Percentiles rank a stretch among this genome's conserved stretches.
These are phyloP conservation scores for Fragum whitleyi DNA, from an alignment of 2,888 invertebrate genomes.

Conservation along the genomic window DNA sequence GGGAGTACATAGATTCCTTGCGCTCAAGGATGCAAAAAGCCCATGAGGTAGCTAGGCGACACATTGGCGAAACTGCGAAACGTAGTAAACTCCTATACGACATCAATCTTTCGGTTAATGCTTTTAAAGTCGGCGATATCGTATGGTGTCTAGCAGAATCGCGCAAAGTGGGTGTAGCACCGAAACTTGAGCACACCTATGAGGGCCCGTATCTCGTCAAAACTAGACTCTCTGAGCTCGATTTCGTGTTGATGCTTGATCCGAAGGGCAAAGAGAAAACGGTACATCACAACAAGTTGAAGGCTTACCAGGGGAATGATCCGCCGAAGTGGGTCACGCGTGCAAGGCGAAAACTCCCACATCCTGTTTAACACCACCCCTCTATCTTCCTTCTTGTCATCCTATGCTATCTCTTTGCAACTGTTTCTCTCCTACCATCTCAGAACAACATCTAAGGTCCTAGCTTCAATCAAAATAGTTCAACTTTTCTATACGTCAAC, in stretches of 20 bases:
- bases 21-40: too few relatives aligned
- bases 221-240: not conserved
- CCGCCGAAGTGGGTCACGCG: not conserved
- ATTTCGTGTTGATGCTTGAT: too few relatives aligned
- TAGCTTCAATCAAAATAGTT: too few relatives aligned
- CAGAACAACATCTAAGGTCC: too few relatives aligned
- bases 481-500: too few relatives aligned
- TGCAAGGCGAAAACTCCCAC: not conserved
- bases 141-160: constrained; percentile 17
- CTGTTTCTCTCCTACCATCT: too few relatives aligned
- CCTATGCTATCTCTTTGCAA: not conserved
- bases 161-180: not conserved
- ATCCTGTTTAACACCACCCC: not conserved
- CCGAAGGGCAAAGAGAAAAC: too few relatives aligned
- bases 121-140: not conserved
- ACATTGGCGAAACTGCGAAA: too few relatives aligned
- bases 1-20: too few relatives aligned
- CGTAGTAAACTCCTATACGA: too few relatives aligned
- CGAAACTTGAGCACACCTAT: constrained; percentile 11
- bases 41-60: too few relatives aligned
- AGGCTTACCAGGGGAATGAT: not conserved
- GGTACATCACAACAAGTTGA: constrained; percentile 3
- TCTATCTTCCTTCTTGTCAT: not conserved
- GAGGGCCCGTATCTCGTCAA: not conserved
- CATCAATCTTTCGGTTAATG: not conserved